Evolutionary conservation across 2,797 vertebrate species (phyloP), one percentile per base, ranked within the genome.

Genomic region (Accipiter superciliosus): DNA sequence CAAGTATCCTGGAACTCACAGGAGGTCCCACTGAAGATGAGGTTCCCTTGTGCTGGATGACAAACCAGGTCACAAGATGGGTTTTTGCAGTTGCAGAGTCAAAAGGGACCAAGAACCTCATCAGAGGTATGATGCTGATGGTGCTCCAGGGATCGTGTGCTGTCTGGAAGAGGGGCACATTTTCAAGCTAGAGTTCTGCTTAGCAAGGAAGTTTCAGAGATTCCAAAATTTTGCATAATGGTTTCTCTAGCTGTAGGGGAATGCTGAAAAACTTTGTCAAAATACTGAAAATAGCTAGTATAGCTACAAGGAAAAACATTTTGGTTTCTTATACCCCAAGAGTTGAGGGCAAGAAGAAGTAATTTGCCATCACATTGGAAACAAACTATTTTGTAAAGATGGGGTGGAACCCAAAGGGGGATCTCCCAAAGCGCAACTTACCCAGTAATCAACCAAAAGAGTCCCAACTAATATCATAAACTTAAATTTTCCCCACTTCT

Each of bases 71-170:
- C 2, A 2, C 42, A 44, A 24, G 21, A 9, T 14, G 10, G 19
- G 15, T 67, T 33, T 71, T 17, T 58, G 59, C 24, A 33, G 65
- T 1, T 18, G 59, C 21, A 7, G 59, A 12, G 31, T 22, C n/a
- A 53, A 29, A 84, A 69, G 35, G 31, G 50, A 26, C 15, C 0
- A 3, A 65, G 40, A 62, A 12, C 5, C 3, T 15, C 13, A 10
- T 11, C 35, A 13, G 53, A n/a, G 19, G 9, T 35, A 16, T 15
- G 19, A 11, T 44, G 20, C 14, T 57, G 53, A 4, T 14, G 12
- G 31, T 45, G 67, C 65, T 39, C 35, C 50, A 26, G 57, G 24
- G 31, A 12, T 9, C 1, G 0, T 5, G 45, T 1, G 0, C 35
- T 37, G 26, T n/a, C 45, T 61, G 52, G 16, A 39, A 53, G 35